Evolutionary conservation across 2,113 vertebrate species (phyloP), one percentile per base, ranked within the genome.

Genomic region (Barnardius zonarius): DNA sequence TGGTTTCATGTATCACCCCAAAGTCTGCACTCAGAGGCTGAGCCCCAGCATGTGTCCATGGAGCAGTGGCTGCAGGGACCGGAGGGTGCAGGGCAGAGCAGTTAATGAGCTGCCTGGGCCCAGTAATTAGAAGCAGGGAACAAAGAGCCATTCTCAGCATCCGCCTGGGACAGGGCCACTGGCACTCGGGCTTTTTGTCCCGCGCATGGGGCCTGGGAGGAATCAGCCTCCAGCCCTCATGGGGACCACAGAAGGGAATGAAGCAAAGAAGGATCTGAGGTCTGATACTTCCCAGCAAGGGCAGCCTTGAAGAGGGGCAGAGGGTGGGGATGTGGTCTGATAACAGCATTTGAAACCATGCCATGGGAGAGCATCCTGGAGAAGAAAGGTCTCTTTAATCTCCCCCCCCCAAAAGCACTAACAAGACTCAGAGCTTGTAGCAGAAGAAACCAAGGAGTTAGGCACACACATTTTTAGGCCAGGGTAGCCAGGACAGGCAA

Each of bases 131-230:
- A 41, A 55, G 9, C 31, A 3, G 33, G 54, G 70, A 90, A 93
- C 90, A 95, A 94, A 96, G 96, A 90, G 37, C 86, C 49, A 49
- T 84, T 94, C 80, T 93, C 86, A 59, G 90, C 92, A 83, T 13
- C 86, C 49, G n/a, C 17, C 13, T 69, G 86, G 87, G 95, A 63
- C 70, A 30, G 2, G 0, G 85, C 79, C 81, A 30, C 17, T 0
- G 18, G 77, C 87, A 74, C 76, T 27, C 0, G 28, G 41, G 69
- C 46, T 69, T 25, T 92, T 18, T 90, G 61, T 74, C 78, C 78
- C 9, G 3, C 0, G 0, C 33, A 8, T 46, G 43, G 49, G 18
- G 41, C 10, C 30, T 0, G 2, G 52, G 73, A 82, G 64, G 69
- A 95, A 52, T 0, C 12, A 1, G 9, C 72, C 79, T 28, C 17